A percentile compares a stretch with the other conserved stretches of the same genome.
Conservation (phyloP, 53 echinoderm and acorn worm species). For the Apostichopus leukothele region DNA sequence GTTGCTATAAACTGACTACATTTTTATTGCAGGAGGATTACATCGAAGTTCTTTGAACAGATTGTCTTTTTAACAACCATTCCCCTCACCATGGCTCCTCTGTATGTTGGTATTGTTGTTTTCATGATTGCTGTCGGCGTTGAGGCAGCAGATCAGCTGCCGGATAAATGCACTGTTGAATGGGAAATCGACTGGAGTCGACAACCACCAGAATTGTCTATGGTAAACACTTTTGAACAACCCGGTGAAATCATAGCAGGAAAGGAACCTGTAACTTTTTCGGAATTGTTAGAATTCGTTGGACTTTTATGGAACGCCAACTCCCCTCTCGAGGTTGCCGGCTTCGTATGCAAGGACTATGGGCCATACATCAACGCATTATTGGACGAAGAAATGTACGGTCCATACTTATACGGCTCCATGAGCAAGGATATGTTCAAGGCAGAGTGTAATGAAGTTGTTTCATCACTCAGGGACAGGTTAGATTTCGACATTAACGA, state of each 20-base stretch:
- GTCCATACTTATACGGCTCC: neutral
- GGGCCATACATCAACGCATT: neutral
- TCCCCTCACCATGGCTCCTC: no score
- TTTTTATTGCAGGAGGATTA: no score
- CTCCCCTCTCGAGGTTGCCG: neutral
- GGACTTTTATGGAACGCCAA: neutral
- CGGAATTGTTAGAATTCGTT: neutral
- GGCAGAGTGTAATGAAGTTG: no score
- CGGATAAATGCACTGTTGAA: neutral
- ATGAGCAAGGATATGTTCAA: no score
- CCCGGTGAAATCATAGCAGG: neutral
- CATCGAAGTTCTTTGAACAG: no score
- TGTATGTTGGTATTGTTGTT: no score
- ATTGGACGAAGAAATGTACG: neutral
- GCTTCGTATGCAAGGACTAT: neutral
- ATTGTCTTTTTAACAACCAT: no score
- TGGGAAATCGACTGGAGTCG: neutral
- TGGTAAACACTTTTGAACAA: neutral
- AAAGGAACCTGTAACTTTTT: neutral
- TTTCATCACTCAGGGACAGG: no score
- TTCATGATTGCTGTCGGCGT: neutral
- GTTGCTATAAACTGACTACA: no score
- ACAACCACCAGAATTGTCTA: neutral
- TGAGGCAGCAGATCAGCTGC: neutral
- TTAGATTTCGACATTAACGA: no score